Evolutionary conservation across 2,113 vertebrate genomes (phyloP).

Genomic region (Mixornis gularis): DNA sequence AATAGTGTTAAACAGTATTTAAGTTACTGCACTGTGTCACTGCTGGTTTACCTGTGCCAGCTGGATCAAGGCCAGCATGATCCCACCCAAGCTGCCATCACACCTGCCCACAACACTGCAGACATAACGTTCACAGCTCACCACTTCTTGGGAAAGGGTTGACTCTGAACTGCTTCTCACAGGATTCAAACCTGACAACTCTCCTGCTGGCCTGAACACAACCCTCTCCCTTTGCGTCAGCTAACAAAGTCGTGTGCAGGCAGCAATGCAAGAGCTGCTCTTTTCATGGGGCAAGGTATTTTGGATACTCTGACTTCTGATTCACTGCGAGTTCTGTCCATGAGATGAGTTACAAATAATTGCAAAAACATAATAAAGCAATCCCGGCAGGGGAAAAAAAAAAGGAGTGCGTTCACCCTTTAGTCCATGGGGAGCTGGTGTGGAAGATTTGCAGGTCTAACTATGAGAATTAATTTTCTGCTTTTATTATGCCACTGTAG

Average conservation of each 20-base stretch:
- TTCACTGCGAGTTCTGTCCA: neutral
- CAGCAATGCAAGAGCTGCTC: neutral
- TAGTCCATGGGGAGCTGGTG: neutral
- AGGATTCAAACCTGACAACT: neutral
- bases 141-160: neutral
- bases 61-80: slow-evolving; percentile 16
- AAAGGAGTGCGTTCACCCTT: neutral
- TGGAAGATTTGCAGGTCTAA: neutral
- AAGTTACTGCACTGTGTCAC: neutral
- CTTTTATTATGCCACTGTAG: neutral
- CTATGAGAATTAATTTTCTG: neutral
- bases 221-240: neutral
- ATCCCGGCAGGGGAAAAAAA: neutral
- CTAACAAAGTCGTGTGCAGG: neutral
- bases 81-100: slow-evolving; percentile 4
- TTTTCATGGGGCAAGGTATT: neutral
- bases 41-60: slow-evolving; percentile 42
- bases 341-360: neutral
- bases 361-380: slow-evolving; percentile 2
- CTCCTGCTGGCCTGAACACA: neutral
- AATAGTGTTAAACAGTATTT: slow-evolving; percentile 20
- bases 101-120: slow-evolving; percentile 8
- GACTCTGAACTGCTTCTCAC: neutral
- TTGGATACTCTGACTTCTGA: neutral
- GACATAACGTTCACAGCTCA: neutral